Evolutionary conservation across 2,113 vertebrate species (phyloP), one percentile per base, ranked within the genome.

Genomic region (Sturnira hondurensis): DNA sequence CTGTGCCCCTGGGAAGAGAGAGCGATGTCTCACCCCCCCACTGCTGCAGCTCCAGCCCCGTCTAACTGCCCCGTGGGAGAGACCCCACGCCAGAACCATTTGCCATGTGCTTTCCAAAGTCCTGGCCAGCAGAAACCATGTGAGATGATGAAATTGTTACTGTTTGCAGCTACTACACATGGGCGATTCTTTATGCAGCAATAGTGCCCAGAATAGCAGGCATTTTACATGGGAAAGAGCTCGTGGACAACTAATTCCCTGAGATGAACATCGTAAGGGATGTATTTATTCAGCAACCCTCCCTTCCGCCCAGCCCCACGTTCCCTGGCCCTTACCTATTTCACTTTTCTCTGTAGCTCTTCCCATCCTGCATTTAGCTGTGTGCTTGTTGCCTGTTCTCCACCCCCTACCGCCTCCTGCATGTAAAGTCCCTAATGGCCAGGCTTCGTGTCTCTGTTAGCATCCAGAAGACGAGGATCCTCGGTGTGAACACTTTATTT

Each of bases 351-450:
- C 67, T 50, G 0, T 1, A 4, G 10, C n/a, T 19, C 73, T 83
- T 9, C 2, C 41, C 33, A 0, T 33, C 63, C 24, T 7, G 0
- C 3, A 5, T 33, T 52, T 9, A 45, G 33, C 1, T 7, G 8
- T 73, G 47, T 63, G 33, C 86, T 74, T 33, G 9, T 2, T 5
- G 12, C 31, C 12, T 22, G 15, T 14, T 5, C 68, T 54, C 56
- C 38, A 15, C 5, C 3, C 41, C 8, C 20, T 28, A 16, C 28
- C 12, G 5, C 63, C 14, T 67, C 63, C 63, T n/a, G 33, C 16
- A 10, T 20, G 65, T 36, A 9, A 19, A 20, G 4, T 20, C 65
- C n/a, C 13, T 10, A 4, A 36, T 10, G n/a, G 17, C 65, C 33
- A 10, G 65, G 65, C 65, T 36, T 36, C 7, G 65, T 36, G 7